Percentiles rank a stretch among this genome's conserved stretches.
phyloP scores from a whole-genome alignment of 2,888 invertebrate genomes.

The Antheraea assamensis region DNA sequence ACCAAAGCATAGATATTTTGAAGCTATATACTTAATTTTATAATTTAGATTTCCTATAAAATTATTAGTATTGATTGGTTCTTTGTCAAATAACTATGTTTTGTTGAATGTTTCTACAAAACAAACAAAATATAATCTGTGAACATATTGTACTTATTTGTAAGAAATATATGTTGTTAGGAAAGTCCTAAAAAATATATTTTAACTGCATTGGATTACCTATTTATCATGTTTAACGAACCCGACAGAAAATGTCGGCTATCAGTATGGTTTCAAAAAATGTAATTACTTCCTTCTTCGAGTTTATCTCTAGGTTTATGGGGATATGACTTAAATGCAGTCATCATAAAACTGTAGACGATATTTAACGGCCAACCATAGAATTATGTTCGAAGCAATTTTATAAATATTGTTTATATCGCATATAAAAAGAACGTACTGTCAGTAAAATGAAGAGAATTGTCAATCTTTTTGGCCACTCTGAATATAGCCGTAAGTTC shows the following conservation, averaged over 20 bases:
- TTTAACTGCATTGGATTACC: not conserved
- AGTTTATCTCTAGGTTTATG: not conserved
- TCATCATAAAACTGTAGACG: not conserved
- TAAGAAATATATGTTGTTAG: not conserved
- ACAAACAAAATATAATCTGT: too few species aligned
- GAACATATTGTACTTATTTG: not conserved
- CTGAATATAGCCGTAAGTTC: too few species aligned
- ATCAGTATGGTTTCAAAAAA: not conserved
- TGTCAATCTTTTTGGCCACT: too few species aligned
- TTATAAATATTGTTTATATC: conserved; percentile 3
- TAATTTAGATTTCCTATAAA: too few species aligned
- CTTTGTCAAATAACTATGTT: too few species aligned
- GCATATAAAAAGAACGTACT: not conserved
- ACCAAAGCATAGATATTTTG: too few species aligned
- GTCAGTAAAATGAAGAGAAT: not conserved
- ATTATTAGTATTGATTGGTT: too few species aligned
- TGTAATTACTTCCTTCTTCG: not conserved
- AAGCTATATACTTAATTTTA: too few species aligned
- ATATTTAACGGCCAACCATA: conserved; percentile 1
- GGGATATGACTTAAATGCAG: conserved; percentile 3
- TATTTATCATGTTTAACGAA: not conserved
- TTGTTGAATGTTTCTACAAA: too few species aligned
- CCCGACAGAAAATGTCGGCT: not conserved
- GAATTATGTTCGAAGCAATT: conserved; percentile 10
- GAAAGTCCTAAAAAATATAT: not conserved